Evolutionary conservation across 1,140 invertebrate species (phyloP).

Genomic region (Drosophila varians): DNA sequence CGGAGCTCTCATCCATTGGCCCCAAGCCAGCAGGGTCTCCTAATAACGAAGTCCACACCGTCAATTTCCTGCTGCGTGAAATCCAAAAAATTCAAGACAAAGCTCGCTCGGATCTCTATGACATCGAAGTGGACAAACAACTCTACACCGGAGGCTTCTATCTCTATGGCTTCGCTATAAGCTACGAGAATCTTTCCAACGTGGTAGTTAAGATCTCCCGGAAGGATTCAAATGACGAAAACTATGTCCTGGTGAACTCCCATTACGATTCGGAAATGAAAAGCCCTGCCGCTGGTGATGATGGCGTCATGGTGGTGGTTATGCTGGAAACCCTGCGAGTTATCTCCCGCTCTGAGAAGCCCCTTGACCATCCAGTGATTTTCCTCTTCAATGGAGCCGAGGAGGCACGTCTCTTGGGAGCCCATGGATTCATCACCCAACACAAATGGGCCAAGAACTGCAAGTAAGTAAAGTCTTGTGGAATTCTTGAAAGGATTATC

Average conservation of each 20-base stretch:
- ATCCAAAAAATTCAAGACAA: slow-evolving; percentile 75
- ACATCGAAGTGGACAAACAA: slow-evolving; percentile 73
- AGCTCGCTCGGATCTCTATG: slow-evolving; percentile 73
- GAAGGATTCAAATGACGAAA: slow-evolving; percentile 58
- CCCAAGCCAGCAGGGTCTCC: slow-evolving; percentile 87
- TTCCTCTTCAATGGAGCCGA: slow-evolving; percentile 96
- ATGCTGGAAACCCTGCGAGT: slow-evolving; percentile 95
- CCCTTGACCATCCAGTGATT: slow-evolving; percentile 88
- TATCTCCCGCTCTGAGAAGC: slow-evolving; percentile 85
- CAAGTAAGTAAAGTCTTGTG: slow-evolving; percentile 63
- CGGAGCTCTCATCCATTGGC: slow-evolving; percentile 88
- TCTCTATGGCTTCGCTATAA: slow-evolving; percentile 90
- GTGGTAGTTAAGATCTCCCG: slow-evolving; percentile 90
- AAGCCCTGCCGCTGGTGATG: slow-evolving; percentile 92
- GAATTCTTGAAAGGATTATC: not conserved
- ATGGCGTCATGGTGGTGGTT: slow-evolving; percentile 95
- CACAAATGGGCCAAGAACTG: slow-evolving; percentile 93
- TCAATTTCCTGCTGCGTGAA: slow-evolving; percentile 84
- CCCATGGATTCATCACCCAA: slow-evolving; percentile 97
- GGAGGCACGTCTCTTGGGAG: slow-evolving; percentile 94
- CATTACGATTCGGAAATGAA: slow-evolving; percentile 96
- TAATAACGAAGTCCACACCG: slow-evolving; percentile 87
- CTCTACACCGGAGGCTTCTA: slow-evolving; percentile 87
- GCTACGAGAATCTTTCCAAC: slow-evolving; percentile 89
- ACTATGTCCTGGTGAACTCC: slow-evolving; percentile 93